Evolutionary conservation across 1,140 invertebrate species (phyloP).

Genomic region (Formica selysi): DNA sequence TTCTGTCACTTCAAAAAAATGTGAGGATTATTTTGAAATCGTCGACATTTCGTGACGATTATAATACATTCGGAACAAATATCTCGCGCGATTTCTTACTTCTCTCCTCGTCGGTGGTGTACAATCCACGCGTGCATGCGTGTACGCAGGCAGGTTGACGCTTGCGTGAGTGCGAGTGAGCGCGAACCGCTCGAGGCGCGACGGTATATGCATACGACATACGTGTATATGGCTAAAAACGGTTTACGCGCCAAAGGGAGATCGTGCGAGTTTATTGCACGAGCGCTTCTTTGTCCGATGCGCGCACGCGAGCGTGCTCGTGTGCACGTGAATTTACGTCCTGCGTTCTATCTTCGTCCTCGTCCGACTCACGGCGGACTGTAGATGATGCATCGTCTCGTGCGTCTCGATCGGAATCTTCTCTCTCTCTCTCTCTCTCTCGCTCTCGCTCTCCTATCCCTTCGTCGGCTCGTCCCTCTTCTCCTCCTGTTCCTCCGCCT

Average conservation of each 20-base stretch:
- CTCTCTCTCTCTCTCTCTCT: conserved; percentile 37
- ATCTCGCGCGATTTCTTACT: neutral
- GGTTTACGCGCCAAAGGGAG: conserved; percentile 69
- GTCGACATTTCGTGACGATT: neutral
- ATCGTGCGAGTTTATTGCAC: conserved; percentile 76
- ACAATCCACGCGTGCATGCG: conserved; percentile 2
- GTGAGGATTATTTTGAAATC: neutral
- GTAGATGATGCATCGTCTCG: conserved; percentile 77
- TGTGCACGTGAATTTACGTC: conserved; percentile 73
- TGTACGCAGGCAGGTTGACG: neutral
- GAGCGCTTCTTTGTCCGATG: conserved; percentile 74
- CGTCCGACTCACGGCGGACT: conserved; percentile 68
- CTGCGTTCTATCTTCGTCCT: conserved; percentile 63
- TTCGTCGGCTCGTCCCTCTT: conserved; percentile 42
- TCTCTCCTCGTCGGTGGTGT: no score
- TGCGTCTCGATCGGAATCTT: conserved; percentile 68
- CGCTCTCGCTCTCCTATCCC: conserved; percentile 31
- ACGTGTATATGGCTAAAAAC: conserved; percentile 40
- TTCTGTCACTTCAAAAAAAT: neutral
- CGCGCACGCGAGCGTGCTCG: conserved; percentile 64
- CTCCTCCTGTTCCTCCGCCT: conserved; percentile 1
- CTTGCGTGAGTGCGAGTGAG: conserved; percentile 4
- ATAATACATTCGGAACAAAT: neutral
- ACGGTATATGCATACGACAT: conserved; percentile 21
- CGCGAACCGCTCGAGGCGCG: neutral